Evolutionary conservation across 1,140 invertebrate species (phyloP), one percentile per base, ranked within the genome.

Genomic region (Drosophila busckii): DNA sequence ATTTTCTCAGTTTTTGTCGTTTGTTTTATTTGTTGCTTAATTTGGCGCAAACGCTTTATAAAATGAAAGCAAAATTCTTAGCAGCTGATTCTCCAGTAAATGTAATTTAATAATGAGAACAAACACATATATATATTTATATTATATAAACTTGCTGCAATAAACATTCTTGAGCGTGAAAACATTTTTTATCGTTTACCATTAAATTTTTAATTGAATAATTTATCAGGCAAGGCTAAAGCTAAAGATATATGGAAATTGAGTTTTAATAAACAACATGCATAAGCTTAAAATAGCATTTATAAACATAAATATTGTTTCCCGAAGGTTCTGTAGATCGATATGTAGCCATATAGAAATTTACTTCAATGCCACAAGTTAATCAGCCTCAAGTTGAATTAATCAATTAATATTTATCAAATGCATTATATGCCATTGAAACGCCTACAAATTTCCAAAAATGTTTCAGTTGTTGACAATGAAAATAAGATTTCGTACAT

Each of bases 391-490:
- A 53, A 44, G 31, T 44, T 44, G 45, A 60, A 60, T 31, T 37
- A 10, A 29, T 34, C 6, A 13, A 12, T n/a, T n/a, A 28, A 22
- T 22, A 26, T 48, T 17, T 46, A 35, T 37, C 22, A 48, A 48
- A 22, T 29, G 15, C 45, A 35, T 48, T 35, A 25, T 12, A 13
- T 16, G 19, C 28, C 28, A 17, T 42, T 68, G 40, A 38, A 58
- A 62, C 61, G 62, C 45, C 56, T 53, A 59, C 28, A 49, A 42
- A 42, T 52, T 66, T 78, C 73, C 73, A 78, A 64, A 68, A 73
- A 80, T 66, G 9, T 12, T 38, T 17, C 16, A 59, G 41, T 53
- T 65, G 49, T 76, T 78, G 73, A 78, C 73, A 78, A 70, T 80
- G 73, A 80, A 78, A 73, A 56, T 34, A 44, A 48, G 54, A 26